phyloP scores from a whole-genome alignment of 2,113 vertebrate genomes.

The Tenebrosternarchus preto region DNA sequence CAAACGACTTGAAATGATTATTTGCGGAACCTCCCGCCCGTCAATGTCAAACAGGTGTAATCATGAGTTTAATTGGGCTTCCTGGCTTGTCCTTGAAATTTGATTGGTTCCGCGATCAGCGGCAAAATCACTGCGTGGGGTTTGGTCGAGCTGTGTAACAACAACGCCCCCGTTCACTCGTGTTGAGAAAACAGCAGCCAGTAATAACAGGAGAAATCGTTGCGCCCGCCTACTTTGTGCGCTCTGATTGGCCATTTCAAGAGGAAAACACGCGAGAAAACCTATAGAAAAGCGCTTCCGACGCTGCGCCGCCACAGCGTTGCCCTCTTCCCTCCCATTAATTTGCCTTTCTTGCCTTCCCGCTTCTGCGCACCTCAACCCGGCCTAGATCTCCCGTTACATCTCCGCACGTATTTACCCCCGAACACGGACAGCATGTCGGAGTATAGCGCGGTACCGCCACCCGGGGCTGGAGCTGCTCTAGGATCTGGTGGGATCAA shows the following conservation, averaged over 20 bases:
- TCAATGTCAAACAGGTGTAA: slow-evolving; percentile 23
- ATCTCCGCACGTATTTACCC: slow-evolving; percentile 28
- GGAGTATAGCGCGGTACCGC: slow-evolving; percentile 74
- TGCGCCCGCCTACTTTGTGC: not conserved
- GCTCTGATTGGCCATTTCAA: slow-evolving; percentile 65
- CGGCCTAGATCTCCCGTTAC: slow-evolving; percentile 57
- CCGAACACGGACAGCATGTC: slow-evolving; percentile 72
- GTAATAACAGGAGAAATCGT: not conserved
- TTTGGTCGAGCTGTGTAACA: not conserved
- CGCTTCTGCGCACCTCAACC: slow-evolving; percentile 73
- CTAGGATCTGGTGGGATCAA: slow-evolving; percentile 75
- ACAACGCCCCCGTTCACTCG: not conserved
- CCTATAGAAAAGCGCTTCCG: slow-evolving; percentile 36
- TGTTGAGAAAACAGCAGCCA: not conserved
- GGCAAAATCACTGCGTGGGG: not conserved
- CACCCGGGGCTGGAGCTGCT: slow-evolving; percentile 70
- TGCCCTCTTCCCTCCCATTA: slow-evolving; percentile 28
- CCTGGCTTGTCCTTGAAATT: not conserved
- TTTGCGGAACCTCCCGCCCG: slow-evolving; percentile 13
- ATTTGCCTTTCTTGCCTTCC: slow-evolving; percentile 73
- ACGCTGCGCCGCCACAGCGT: slow-evolving; percentile 43
- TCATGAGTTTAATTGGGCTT: slow-evolving; percentile 18
- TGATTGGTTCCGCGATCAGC: slow-evolving; percentile 42
- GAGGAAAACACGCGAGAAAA: slow-evolving; percentile 24
- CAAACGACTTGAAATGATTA: not conserved